A percentile compares a stretch with the other conserved stretches of the same genome.
phyloP scores from a whole-genome alignment of 2,113 vertebrate species.

The Lepus europaeus region DNA sequence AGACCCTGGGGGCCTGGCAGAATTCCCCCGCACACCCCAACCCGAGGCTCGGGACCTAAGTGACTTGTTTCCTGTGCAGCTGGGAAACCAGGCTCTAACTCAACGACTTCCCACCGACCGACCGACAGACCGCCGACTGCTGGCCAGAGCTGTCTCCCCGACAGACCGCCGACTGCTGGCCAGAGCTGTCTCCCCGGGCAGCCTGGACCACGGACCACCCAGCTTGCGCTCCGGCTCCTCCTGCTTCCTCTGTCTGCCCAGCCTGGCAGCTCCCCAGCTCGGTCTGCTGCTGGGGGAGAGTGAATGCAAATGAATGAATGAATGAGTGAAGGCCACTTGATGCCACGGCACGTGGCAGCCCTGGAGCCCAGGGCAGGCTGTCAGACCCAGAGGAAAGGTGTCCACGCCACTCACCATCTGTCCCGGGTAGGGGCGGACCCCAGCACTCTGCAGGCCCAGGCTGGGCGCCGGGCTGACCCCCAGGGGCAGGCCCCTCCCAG shows the following conservation, averaged over 20 bases:
- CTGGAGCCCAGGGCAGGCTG: background rate
- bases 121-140: too few species aligned
- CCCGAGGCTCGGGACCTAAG: background rate
- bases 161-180: too few species aligned
- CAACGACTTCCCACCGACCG: background rate
- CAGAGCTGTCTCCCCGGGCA: too few species aligned
- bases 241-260: background rate
- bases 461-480: background rate
- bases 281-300: too few species aligned
- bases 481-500: background rate
- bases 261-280: constrained; percentile 1
- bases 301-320: background rate
- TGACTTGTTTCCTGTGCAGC: background rate
- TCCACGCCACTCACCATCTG: too few species aligned
- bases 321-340: background rate
- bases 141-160: background rate
- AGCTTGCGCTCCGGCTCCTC: background rate
- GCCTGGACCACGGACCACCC: background rate
- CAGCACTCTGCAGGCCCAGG: background rate
- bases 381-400: background rate
- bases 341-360: background rate
- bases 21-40: too few species aligned
- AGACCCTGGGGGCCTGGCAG: too few species aligned
- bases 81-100: background rate
- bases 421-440: background rate